Evolutionary conservation across 1,140 invertebrate species (phyloP), one percentile per base, ranked within the genome.

Genomic region (Rhysida immarginata): DNA sequence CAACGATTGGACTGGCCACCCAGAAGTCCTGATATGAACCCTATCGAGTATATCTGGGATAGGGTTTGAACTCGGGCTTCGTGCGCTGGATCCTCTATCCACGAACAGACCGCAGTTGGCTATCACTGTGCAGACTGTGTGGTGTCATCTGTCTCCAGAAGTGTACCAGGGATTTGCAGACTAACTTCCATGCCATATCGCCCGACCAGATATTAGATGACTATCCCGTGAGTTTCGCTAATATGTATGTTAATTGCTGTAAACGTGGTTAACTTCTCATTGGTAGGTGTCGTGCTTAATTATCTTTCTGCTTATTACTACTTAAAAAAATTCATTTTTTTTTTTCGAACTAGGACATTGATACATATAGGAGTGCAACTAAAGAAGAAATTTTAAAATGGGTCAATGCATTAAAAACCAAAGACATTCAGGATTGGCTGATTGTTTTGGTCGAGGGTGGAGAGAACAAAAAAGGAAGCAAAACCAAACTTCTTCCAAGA

Each of bases 371-470:
- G 74, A 76, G 79, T 50, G 81, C 74, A 51, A 77, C 89, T 8
- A 82, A 81, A 72, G 91, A 96, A 68, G 86, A 90, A 61, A 86
- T 96, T 60, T 83, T 88, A 68, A 71, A 74, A 61, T 96, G 93
- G 92, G 71, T 92, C 18, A 84, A 83, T 63, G 78, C 80, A 62
- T 71, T 96, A 58, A 78, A 77, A 59, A 77, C 78, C 56, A 77
- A 79, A 65, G 81, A 84, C 53, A 81, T 94, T 51, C 65, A 80
- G 56, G 92, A 96, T 71, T 96, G 91, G 92, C 80, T 96, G 77
- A 88, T 96, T 64, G 79, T 96, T 48, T 72, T 95, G 57, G 87
- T 96, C 27, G 89, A 93, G 73, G 87, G 85, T 51, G 85, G 89
- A 71, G 92, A 96, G 73, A 83, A 84, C 63, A 84, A 86, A 63